These are phyloP conservation scores for Anarsia innoxiella DNA, from an alignment of 2,888 invertebrate species.

Conservation along the genomic window DNA sequence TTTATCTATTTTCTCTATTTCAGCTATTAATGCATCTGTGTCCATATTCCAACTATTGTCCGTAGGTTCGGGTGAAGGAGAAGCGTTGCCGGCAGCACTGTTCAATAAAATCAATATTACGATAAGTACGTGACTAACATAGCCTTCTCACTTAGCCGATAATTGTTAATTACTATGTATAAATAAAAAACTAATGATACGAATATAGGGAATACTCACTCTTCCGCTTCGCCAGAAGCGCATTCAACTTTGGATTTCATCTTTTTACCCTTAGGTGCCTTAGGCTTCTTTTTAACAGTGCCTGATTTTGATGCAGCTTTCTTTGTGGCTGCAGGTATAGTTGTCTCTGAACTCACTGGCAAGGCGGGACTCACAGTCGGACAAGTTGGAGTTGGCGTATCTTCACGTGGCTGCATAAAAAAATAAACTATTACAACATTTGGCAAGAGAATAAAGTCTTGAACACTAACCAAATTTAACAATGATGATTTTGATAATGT, in stretches of 20 bases:
- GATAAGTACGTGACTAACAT: too few relatives aligned
- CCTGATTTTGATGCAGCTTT: slow-evolving; percentile 22
- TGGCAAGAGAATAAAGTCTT: too few relatives aligned
- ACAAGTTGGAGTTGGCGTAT: slow-evolving; percentile 48
- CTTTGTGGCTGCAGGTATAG: slow-evolving; percentile 38
- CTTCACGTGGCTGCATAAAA: slow-evolving; percentile 52
- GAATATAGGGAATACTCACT: too few relatives aligned
- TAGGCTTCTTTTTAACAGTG: slow-evolving; percentile 42
- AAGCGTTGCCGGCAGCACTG: slow-evolving; percentile 43
- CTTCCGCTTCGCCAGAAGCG: slow-evolving; percentile 44
- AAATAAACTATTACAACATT: too few relatives aligned
- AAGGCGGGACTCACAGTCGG: slow-evolving; percentile 56
- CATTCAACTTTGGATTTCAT: slow-evolving; percentile 44
- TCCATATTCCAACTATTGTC: slow-evolving; percentile 56
- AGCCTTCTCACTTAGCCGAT: too few relatives aligned
- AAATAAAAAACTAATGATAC: too few relatives aligned
- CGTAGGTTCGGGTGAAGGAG: slow-evolving; percentile 45
- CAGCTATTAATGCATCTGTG: slow-evolving; percentile 37
- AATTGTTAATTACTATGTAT: too few relatives aligned
- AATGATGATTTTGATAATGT: too few relatives aligned
- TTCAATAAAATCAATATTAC: too few relatives aligned
- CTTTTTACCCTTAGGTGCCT: slow-evolving; percentile 34
- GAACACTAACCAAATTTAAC: too few relatives aligned
- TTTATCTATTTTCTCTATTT: slow-evolving; percentile 36
- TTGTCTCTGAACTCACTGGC: slow-evolving; percentile 57